Conservation (phyloP, 2,888 invertebrate genomes). For the Amphipyra tragopoginis region DNA sequence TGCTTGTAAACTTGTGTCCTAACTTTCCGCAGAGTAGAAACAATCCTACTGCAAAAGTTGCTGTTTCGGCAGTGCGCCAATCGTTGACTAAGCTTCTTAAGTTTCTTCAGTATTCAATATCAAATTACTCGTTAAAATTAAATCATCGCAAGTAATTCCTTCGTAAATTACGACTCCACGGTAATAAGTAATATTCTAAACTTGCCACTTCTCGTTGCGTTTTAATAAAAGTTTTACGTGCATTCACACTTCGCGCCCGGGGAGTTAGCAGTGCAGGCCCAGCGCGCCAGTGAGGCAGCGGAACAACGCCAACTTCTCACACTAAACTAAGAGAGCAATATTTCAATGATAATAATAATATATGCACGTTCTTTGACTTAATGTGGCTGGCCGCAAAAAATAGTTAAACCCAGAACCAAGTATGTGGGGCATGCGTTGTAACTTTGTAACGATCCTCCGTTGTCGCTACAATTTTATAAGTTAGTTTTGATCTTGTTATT, state of each 20-base stretch:
- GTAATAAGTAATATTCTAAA: slow-evolving; percentile 60
- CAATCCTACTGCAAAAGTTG: slow-evolving; percentile 60
- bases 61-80: slow-evolving; percentile 56
- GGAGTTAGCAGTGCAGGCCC: slow-evolving; percentile 53
- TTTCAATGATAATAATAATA: slow-evolving; percentile 58
- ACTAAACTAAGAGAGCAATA: slow-evolving; percentile 64
- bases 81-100: slow-evolving; percentile 18
- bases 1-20: slow-evolving; percentile 65
- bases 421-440: neutral
- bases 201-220: slow-evolving; percentile 61
- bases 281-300: slow-evolving; percentile 8
- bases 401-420: neutral
- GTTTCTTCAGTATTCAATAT: slow-evolving; percentile 31
- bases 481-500: slow-evolving; percentile 24
- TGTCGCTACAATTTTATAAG: neutral
- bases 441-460: neutral
- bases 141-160: slow-evolving; percentile 18
- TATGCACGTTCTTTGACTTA: slow-evolving; percentile 41
- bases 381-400: slow-evolving; percentile 21
- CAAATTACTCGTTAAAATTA: slow-evolving; percentile 26
- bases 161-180: slow-evolving; percentile 37
- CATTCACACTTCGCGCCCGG: slow-evolving; percentile 63
- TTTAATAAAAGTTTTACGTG: slow-evolving; percentile 73
- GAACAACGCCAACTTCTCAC: slow-evolving; percentile 62
- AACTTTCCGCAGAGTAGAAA: slow-evolving; percentile 53